Evolutionary conservation across 2,888 invertebrate species (phyloP).

Genomic region (Eudemis profundana): DNA sequence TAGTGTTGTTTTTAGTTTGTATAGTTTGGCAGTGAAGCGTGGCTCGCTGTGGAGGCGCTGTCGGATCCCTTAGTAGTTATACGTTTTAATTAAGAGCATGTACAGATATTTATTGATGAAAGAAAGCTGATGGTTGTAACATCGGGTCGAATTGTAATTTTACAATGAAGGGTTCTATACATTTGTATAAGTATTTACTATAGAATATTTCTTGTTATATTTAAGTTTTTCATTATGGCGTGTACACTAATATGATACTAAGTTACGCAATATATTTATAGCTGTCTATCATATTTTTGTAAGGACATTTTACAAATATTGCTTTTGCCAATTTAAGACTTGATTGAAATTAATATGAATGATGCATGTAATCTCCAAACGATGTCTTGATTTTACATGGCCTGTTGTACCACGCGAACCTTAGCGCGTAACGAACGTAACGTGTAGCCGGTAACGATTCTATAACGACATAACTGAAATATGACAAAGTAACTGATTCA

Average conservation of each 20-base stretch:
- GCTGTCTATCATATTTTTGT: slow-evolving; percentile 74
- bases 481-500: slow-evolving; percentile 61
- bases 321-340: slow-evolving; percentile 52
- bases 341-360: slow-evolving; percentile 55
- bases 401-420: slow-evolving; percentile 48
- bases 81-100: slow-evolving; percentile 66
- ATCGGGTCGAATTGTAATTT: slow-evolving; percentile 60
- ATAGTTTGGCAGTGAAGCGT: slow-evolving; percentile 42
- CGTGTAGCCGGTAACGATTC: slow-evolving; percentile 51
- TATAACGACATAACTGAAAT: slow-evolving; percentile 60
- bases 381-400: slow-evolving; percentile 58
- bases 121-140: slow-evolving; percentile 66
- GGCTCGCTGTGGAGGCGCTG: slow-evolving; percentile 48
- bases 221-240: slow-evolving; percentile 67
- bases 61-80: slow-evolving; percentile 51
- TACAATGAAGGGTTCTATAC: slow-evolving; percentile 48
- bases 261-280: slow-evolving; percentile 74
- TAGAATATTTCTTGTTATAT: slow-evolving; percentile 64
- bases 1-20: slow-evolving; percentile 49
- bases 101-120: slow-evolving; percentile 79
- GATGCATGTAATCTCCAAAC: slow-evolving; percentile 59
- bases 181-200: slow-evolving; percentile 58
- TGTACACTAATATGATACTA: slow-evolving; percentile 68
- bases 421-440: slow-evolving; percentile 51
- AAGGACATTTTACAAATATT: slow-evolving; percentile 65